Evolutionary conservation across 2,113 vertebrate genomes (phyloP).

Genomic region (Sitta europaea): DNA sequence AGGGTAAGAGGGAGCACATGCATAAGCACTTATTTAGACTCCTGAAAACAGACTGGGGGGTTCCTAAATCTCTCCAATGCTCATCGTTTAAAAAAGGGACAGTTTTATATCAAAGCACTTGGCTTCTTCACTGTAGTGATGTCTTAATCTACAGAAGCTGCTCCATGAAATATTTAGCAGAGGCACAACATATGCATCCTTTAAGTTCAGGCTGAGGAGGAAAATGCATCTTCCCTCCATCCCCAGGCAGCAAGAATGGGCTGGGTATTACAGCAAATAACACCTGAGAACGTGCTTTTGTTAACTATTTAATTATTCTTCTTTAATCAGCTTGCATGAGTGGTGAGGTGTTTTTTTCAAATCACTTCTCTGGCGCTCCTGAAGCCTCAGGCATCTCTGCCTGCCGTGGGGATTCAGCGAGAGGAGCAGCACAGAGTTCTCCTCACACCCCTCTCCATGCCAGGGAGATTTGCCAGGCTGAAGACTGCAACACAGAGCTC

Average conservation of each 20-base stretch:
- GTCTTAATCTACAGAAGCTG: neutral
- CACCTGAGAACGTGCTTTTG: neutral
- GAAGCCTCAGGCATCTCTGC: neutral
- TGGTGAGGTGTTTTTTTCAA: neutral
- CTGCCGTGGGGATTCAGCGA: fast-evolving
- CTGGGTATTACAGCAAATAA: neutral
- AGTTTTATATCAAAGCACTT: slow-evolving; percentile 15
- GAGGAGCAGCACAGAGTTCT: neutral
- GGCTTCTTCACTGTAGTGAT: neutral
- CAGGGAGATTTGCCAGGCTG: neutral
- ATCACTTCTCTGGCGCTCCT: neutral
- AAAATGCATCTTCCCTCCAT: neutral
- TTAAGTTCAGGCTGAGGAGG: neutral
- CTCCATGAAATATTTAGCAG: neutral
- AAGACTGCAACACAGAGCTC: neutral
- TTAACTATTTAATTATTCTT: neutral
- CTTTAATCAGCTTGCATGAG: neutral
- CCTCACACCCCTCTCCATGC: neutral
- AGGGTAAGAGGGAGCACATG: neutral
- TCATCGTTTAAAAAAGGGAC: neutral
- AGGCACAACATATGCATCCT: neutral
- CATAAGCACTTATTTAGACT: neutral
- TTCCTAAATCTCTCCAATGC: slow-evolving; percentile 1
- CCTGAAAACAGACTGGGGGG: neutral
- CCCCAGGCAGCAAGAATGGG: neutral